Percentiles rank a stretch among this genome's conserved stretches.
These are phyloP conservation scores for Halisarca cf. caerulea DNA, from an alignment of 37 sponge, comb jelly and placozoan species.

Conservation along the genomic window DNA sequence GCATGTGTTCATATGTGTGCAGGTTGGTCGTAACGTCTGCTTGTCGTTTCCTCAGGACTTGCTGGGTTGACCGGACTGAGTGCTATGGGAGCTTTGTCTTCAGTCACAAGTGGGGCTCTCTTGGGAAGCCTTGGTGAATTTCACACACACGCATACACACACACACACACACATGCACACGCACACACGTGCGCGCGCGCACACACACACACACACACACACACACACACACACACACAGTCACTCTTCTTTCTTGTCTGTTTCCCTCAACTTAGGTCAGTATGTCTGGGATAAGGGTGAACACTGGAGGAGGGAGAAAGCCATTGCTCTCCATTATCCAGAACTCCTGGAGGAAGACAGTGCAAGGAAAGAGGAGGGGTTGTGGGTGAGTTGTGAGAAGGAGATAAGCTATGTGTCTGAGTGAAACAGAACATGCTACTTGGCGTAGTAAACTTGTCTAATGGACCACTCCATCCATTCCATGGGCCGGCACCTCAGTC, in stretches of 20 bases:
- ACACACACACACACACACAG: no score
- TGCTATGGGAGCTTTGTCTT: not conserved
- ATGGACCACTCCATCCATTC: no score
- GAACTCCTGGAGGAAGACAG: conserved; percentile 32
- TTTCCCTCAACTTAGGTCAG: conserved; percentile 37
- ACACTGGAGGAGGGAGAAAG: conserved; percentile 60
- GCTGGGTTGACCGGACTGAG: not conserved
- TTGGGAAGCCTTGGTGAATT: not conserved
- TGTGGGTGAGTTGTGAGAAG: conserved; percentile 31
- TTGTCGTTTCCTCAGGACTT: not conserved
- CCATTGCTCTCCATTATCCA: conserved; percentile 58
- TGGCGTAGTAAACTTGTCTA: no score
- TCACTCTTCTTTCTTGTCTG: not conserved
- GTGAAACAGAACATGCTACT: no score
- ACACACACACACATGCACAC: no score
- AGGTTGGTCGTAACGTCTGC: no score
- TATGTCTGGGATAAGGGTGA: conserved; percentile 28
- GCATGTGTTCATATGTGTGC: no score
- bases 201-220: no score
- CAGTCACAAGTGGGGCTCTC: not conserved
- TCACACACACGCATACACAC: no score
- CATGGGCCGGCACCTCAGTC: no score
- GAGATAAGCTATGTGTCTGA: no score
- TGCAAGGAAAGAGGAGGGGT: conserved; percentile 24
- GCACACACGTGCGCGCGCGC: no score